phyloP scores from a whole-genome alignment of 1,140 invertebrate genomes.

The Armadillidium nasatum region DNA sequence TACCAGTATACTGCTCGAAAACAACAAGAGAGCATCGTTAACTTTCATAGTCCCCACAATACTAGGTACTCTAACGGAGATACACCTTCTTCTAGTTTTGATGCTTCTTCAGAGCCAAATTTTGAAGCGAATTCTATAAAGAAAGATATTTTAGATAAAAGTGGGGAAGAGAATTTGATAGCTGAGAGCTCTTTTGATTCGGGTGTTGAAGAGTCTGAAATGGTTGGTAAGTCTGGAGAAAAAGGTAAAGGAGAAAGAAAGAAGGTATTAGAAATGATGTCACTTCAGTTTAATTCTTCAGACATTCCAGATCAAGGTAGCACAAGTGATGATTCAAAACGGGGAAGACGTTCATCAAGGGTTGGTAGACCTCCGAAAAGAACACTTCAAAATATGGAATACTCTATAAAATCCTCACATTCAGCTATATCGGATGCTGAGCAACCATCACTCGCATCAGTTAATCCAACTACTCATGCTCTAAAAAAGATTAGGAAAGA shows the following conservation, averaged over 20 bases:
- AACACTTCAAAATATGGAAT: constrained; percentile 25
- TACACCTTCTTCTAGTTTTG: no score
- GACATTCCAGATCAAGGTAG: constrained; percentile 29
- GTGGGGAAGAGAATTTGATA: no score
- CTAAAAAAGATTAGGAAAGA: constrained; percentile 25
- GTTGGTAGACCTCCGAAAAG: constrained; percentile 30
- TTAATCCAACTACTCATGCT: constrained; percentile 26
- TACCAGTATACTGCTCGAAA: no score
- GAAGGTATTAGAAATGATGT: constrained; percentile 41
- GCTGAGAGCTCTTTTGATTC: no score
- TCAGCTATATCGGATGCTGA: constrained; percentile 7
- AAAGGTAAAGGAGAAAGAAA: constrained; percentile 35
- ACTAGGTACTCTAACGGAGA: no score
- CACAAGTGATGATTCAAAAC: constrained; percentile 26
- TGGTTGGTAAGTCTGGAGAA: not conserved
- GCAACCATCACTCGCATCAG: not conserved
- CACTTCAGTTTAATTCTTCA: constrained; percentile 39
- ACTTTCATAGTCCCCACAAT: no score
- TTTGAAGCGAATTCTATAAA: no score
- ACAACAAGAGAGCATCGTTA: no score
- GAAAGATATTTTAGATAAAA: no score
- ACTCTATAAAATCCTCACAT: constrained; percentile 7
- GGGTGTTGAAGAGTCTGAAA: not conserved
- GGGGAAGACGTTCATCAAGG: constrained; percentile 25
- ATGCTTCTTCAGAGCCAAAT: no score